Evolutionary conservation across 1,140 invertebrate species (phyloP).

Genomic region (Yoshiicerus persimilis): DNA sequence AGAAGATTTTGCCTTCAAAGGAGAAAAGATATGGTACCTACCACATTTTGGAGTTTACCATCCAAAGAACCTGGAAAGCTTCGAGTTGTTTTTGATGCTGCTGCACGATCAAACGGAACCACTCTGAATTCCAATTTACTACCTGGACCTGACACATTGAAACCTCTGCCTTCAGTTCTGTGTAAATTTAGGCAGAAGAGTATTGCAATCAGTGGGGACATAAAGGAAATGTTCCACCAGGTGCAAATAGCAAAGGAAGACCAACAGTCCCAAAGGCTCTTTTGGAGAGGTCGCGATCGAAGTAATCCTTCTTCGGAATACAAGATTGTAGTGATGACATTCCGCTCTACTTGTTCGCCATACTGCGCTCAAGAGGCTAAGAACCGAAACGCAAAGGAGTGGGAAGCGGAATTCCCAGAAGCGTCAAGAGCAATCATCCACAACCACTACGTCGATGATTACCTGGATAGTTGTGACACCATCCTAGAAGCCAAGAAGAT

Average conservation of each 20-base stretch:
- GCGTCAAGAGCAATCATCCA: background rate
- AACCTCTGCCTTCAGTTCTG: constrained; percentile 7
- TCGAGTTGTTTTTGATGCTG: constrained; percentile 43
- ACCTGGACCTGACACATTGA: constrained; percentile 31
- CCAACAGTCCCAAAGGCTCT: constrained; percentile 33
- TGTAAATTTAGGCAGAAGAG: constrained; percentile 32
- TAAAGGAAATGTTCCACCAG: background rate
- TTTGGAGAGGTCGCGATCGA: constrained; percentile 41
- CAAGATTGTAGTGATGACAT: constrained; percentile 43
- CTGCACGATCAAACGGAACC: constrained; percentile 20
- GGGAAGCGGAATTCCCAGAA: background rate
- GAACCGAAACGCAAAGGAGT: background rate
- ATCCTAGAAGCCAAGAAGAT: background rate
- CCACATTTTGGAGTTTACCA: constrained; percentile 43
- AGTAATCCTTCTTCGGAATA: constrained; percentile 4
- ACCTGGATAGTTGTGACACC: background rate
- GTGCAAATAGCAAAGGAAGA: constrained; percentile 34
- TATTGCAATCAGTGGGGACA: background rate
- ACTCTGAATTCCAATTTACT: constrained; percentile 31
- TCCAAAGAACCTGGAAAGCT: constrained; percentile 33
- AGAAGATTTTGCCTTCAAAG: background rate
- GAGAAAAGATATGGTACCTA: constrained; percentile 19
- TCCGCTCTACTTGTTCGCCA: constrained; percentile 45
- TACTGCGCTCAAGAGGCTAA: constrained; percentile 34
- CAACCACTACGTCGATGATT: constrained; percentile 40